Conservation (phyloP, 2,888 invertebrate genomes). For the Bombyx huttoni region DNA sequence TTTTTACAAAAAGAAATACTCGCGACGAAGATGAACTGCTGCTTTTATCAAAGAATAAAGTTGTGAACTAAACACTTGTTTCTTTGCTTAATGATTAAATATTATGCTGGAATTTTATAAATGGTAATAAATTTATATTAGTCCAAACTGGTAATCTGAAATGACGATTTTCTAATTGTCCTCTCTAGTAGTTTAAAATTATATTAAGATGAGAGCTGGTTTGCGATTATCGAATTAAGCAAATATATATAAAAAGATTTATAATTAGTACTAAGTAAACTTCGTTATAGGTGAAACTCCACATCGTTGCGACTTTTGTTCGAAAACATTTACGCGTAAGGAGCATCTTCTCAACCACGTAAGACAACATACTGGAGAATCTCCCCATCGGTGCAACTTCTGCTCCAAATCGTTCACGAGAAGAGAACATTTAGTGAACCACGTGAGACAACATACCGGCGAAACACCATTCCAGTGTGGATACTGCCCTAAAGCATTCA, state of each 20-base stretch:
- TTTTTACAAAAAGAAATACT: no score
- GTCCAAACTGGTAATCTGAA: no score
- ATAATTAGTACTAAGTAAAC: neutral
- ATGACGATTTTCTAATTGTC: no score
- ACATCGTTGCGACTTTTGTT: slow-evolving; percentile 84
- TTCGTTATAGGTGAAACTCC: slow-evolving; percentile 76
- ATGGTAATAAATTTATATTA: no score
- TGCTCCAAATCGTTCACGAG: slow-evolving; percentile 90
- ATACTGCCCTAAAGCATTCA: slow-evolving; percentile 89
- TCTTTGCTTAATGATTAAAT: no score
- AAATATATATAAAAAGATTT: neutral
- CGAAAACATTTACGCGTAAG: slow-evolving; percentile 83
- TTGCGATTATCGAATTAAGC: no score
- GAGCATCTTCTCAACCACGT: slow-evolving; percentile 85
- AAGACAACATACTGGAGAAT: slow-evolving; percentile 84
- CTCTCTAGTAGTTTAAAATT: no score
- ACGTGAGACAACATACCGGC: slow-evolving; percentile 85
- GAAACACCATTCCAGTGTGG: slow-evolving; percentile 85
- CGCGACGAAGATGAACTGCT: no score
- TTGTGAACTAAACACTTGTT: no score
- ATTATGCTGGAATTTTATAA: no score
- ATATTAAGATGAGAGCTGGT: no score
- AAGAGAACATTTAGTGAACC: slow-evolving; percentile 88
- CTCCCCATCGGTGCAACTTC: slow-evolving; percentile 88
- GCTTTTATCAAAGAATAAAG: no score